phyloP scores from a whole-genome alignment of 2,113 vertebrate species.

The Pangasianodon hypophthalmus region DNA sequence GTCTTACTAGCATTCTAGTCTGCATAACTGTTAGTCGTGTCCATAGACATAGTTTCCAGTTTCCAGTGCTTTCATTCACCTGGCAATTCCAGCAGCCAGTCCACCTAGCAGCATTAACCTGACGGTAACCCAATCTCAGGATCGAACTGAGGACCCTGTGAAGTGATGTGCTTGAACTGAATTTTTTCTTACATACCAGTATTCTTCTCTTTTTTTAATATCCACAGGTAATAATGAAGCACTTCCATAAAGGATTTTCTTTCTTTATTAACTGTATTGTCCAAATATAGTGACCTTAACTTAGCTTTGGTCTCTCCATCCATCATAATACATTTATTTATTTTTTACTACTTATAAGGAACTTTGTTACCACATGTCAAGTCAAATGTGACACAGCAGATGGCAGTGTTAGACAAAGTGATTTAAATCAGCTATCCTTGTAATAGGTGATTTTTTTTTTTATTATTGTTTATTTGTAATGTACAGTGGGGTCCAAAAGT shows the following conservation, averaged over 20 bases:
- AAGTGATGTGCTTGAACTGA: not conserved
- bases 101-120: not conserved
- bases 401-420: conserved; percentile 62
- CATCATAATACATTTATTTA: not conserved
- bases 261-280: not conserved
- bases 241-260: not conserved
- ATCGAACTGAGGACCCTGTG: not conserved
- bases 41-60: not conserved
- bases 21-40: not conserved
- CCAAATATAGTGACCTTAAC: not conserved
- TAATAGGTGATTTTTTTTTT: not conserved
- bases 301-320: not conserved
- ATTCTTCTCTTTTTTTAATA: not conserved
- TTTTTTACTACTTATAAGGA: not conserved
- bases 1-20: not conserved
- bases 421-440: not conserved
- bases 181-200: not conserved
- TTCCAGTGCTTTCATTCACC: not conserved
- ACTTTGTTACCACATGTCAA: not conserved
- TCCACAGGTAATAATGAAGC: not conserved
- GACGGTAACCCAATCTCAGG: not conserved
- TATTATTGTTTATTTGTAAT: not conserved
- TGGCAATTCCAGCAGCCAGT: not conserved
- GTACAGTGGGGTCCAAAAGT: not conserved
- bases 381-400: conserved; percentile 58